Conservation (phyloP, 2,797 vertebrate genomes). For the Amniataba percoides region DNA sequence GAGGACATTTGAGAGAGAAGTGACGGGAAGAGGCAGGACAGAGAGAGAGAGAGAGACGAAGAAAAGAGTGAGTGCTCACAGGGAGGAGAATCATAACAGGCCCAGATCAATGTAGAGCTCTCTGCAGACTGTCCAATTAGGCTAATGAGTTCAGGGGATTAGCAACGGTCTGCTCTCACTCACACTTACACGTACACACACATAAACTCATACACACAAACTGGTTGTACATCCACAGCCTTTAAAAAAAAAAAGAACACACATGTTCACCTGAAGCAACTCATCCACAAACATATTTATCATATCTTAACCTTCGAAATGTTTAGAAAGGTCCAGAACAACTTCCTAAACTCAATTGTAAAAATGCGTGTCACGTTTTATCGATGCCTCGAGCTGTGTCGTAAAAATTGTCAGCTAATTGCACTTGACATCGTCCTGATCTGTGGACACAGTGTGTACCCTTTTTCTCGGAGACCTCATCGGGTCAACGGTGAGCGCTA, state of each 20-base stretch:
- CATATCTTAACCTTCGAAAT: slow-evolving; percentile 43
- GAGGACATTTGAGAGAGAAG: slow-evolving; percentile 30
- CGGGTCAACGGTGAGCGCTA: slow-evolving; percentile 32
- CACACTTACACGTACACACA: slow-evolving; percentile 18
- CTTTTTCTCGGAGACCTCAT: slow-evolving; percentile 23
- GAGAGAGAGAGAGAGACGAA: slow-evolving; percentile 15
- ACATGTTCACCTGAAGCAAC: slow-evolving; percentile 32
- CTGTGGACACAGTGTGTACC: neutral
- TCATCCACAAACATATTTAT: slow-evolving; percentile 34
- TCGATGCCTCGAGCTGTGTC: slow-evolving; percentile 18
- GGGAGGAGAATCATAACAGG: slow-evolving; percentile 64
- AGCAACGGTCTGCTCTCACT: slow-evolving; percentile 39
- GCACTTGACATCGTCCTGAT: slow-evolving; percentile 28
- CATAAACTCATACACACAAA: neutral
- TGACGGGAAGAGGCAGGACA: slow-evolving; percentile 33
- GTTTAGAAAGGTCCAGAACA: slow-evolving; percentile 23
- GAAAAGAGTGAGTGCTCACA: slow-evolving; percentile 42
- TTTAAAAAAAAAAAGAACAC: slow-evolving; percentile 43
- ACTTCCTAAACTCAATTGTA: slow-evolving; percentile 3
- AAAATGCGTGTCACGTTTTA: neutral
- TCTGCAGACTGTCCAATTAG: slow-evolving; percentile 79
- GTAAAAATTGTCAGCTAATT: slow-evolving; percentile 27
- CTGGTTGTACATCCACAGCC: slow-evolving; percentile 35
- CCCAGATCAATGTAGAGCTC: slow-evolving; percentile 73
- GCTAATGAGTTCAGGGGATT: slow-evolving; percentile 79